Evolutionary conservation across 1,140 invertebrate species (phyloP), one percentile per base, ranked within the genome.

Genomic region (Delia radicum): DNA sequence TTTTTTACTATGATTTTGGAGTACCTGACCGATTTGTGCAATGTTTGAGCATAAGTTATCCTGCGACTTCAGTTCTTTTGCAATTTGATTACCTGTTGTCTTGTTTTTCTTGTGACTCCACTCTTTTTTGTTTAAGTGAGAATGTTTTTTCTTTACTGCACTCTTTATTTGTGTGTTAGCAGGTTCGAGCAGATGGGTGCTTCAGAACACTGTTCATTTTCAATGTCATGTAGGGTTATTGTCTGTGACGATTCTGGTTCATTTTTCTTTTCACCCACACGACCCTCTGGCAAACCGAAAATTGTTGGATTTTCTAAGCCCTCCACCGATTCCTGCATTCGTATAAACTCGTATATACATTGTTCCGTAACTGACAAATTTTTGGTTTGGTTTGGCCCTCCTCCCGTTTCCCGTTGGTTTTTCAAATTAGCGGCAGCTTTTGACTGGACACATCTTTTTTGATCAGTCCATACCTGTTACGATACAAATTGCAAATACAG

Each of bases 401-500:
- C 63, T 28, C 63, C 63, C 15, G 28, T 65, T 65, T 12, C 63
- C 4, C 15, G 15, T 71, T 12, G 6, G 13, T 27, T 33, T 37
- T 21, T 37, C 8, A 33, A 0, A 33, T 71, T 71, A 24, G 21
- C 28, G 8, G 18, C 29, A 10, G 28, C 67, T 71, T 37, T 71
- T 15, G 21, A 10, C 7, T 21, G 15, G 18, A 71, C 29, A 28
- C 37, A 71, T 21, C 31, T 71, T 37, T 71, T 71, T 37, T 71
- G 67, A 37, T 71, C 67, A 7, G 21, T 24, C 67, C 67, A 71
- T 13, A 73, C 71, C 71, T 72, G 48, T 33, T 48, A 48, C 42
- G 5, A 15, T 12, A 48, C 12, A n/a, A n/a, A 48, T 48, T 48
- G 5, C 12, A 37, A 10, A 13, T 7, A 37, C 1, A 3, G 1